Base-by-base conservation (phyloP, 2,888 invertebrate genomes). In the Saturnia pavonia region DNA sequence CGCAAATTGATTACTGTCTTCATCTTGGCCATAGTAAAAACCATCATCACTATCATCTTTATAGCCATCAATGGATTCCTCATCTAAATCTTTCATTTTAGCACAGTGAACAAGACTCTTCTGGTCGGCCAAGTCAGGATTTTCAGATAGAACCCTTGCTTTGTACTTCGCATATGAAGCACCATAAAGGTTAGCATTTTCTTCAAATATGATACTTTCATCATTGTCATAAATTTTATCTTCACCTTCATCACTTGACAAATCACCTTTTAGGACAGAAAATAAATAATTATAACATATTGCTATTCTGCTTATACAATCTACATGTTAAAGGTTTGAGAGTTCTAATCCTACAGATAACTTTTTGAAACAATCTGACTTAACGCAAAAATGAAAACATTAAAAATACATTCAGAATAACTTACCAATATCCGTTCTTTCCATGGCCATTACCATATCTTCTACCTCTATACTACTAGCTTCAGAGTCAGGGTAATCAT, bases 401-500 rank as follows among this genome's bases (percentile, higher is more conserved):
- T 60, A 1, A 57, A 1, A 57, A 51, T 6, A 60, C 27, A 60
- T 60, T 60, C 34, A 34, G 34, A 67, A 54, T 40, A 40, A 73
- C 75, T 72, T 81, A 91, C 92, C 91, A 74, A 91, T 77, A 76
- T 89, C 86, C 69, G 85, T 85, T 22, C 80, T 90, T 74, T 95
- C 87, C 83, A 96, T 94, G 42, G 96, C 96, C 68, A 84, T 83
- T 54, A 95, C 86, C 89, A 97, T 95, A 75, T 96, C 96, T 11
- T 95, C 94, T 73, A 96, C 95, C 69, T 94, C 91, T 69, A 96
- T 88, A 69, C 95, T 96, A 79, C 95, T 96, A 19, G 94, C 89
- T 69, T 96, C 96, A 0, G 95, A 95, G 80, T 96, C 96, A 0
- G 97, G 97, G 85, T 97, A 97, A 70, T 97, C 97, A 81, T 97